Percentiles rank a stretch among this genome's conserved stretches.
Evolutionary conservation across 2,113 vertebrate species (phyloP).

Genomic region (Cephalopholis sonnerati): DNA sequence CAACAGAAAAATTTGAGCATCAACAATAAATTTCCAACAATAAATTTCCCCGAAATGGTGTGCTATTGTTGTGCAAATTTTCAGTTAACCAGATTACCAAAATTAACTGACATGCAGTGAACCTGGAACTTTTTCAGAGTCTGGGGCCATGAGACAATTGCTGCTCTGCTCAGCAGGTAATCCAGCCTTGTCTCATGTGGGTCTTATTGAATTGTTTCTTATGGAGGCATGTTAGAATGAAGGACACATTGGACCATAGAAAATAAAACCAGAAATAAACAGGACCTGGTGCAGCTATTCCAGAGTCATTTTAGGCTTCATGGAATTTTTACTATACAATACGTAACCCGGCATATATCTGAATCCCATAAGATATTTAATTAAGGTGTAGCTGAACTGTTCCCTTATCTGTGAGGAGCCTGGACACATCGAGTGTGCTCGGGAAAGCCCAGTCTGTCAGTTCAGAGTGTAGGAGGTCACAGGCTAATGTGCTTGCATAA

Average conservation of each 20-base stretch:
- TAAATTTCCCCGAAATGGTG: no score
- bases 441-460: constrained; percentile 33
- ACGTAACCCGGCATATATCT: no score
- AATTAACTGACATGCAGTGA: no score
- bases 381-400: background rate
- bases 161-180: no score
- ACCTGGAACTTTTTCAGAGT: no score
- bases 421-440: background rate
- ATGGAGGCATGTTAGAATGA: background rate
- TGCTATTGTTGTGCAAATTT: no score
- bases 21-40: no score
- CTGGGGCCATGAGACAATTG: no score
- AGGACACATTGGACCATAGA: background rate
- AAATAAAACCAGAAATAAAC: background rate
- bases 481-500: constrained; percentile 33
- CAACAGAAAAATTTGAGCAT: no score
- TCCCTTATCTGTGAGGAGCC: background rate
- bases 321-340: background rate
- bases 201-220: background rate
- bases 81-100: no score
- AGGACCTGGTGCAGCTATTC: background rate
- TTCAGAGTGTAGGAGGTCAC: constrained; percentile 21
- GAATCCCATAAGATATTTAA: background rate
- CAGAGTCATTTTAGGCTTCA: background rate
- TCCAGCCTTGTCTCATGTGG: background rate